phyloP scores from a whole-genome alignment of 2,797 vertebrate species.

The Benthosema pterotum region DNA sequence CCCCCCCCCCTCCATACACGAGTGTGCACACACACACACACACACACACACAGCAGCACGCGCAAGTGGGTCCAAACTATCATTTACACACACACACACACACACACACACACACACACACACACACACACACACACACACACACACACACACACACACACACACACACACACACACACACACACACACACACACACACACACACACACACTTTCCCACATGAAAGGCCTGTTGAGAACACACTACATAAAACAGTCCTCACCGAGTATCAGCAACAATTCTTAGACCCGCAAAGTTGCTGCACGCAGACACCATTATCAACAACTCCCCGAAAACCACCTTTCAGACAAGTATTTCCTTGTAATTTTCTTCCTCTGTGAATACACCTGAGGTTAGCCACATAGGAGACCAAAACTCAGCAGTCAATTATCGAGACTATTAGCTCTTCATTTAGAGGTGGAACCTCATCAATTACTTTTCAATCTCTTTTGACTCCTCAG shows the following conservation, averaged over 20 bases:
- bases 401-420: conserved; percentile 52
- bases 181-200: conserved; percentile 37
- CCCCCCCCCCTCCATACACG: conserved; percentile 65
- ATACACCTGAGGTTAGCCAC: conserved; percentile 35
- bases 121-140: conserved; percentile 64
- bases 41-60: conserved; percentile 32
- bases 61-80: no score
- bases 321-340: conserved; percentile 59
- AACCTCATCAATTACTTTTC: conserved; percentile 52
- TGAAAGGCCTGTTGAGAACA: conserved; percentile 71
- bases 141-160: conserved; percentile 66
- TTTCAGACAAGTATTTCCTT: conserved; percentile 57
- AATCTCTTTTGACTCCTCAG: conserved; percentile 40
- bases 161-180: conserved; percentile 61
- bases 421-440: conserved; percentile 71
- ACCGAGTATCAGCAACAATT: conserved; percentile 73
- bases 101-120: conserved; percentile 64
- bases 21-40: conserved; percentile 67
- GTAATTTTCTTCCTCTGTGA: conserved; percentile 35
- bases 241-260: conserved; percentile 56
- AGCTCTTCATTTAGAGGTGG: conserved; percentile 64
- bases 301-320: conserved; percentile 54
- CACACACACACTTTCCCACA: conserved; percentile 53
- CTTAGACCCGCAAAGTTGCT: conserved; percentile 57
- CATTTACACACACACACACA: conserved; percentile 67